Base-by-base conservation (phyloP, 2,113 vertebrate genomes). In the Austrofundulus limnaeus region DNA sequence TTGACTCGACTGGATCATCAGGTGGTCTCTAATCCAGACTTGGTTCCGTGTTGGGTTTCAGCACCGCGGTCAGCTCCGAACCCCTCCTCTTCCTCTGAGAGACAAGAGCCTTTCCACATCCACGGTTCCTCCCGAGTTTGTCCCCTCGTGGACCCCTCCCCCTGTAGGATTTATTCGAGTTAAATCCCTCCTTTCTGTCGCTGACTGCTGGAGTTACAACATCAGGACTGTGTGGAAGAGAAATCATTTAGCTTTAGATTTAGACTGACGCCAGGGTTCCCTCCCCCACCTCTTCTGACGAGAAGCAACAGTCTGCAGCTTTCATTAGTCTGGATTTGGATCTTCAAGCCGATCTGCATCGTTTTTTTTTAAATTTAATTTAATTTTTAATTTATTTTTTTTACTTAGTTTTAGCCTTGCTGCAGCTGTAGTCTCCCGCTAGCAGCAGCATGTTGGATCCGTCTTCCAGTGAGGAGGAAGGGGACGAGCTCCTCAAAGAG, bases 401-500 rank as follows among this genome's bases (percentile, higher is more conserved):
- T n/a, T n/a, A n/a, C 46, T 5, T 41, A 61, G 59, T 80, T 61
- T 51, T 42, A 15, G 57, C 51, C 42, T 51, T 11, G 50, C 69
- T 37, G 57, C 62, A 48, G 64, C 50, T 45, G 19, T 41, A 42
- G 47, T 59, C 39, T 53, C 28, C 53, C 74, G n/a, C n/a, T n/a
- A n/a, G n/a, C n/a, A 55, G 75, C 63, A 66, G 13, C 65, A 97
- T 97, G 95, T 90, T 97, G 89, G 95, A 96, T 83, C 95, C 95
- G 71, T 97, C 95, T 86, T 96, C 95, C 84, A 97, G 95, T 84
- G 95, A 97, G 80, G 95, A 97, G 80, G 95, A 97, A 87, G 93
- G 94, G 14, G 95, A 96, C 56, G 95, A 95, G 89, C 85, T 95
- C 1, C 85, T 90, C 78, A 95, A 94, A 90, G 93, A 94, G 87